Conservation (phyloP, 1,140 invertebrate species). For the Eufriesea mexicana region DNA sequence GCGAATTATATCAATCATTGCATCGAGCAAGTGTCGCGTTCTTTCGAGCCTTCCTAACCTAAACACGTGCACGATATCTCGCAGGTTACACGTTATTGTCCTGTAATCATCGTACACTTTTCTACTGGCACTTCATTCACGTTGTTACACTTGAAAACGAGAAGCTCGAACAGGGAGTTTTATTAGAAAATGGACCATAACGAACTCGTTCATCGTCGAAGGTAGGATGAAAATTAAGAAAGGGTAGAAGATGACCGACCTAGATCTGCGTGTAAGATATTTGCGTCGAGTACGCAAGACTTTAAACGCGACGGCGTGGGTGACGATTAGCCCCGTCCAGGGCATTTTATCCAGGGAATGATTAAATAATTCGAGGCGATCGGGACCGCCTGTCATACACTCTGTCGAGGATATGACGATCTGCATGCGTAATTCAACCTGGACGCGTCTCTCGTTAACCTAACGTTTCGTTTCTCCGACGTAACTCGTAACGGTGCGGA, state of each 20-base stretch:
- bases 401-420: conserved; percentile 60
- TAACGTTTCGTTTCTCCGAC: conserved; percentile 68
- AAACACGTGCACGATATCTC: not conserved
- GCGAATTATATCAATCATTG: conserved; percentile 56
- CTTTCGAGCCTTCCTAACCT: not conserved
- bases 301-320: conserved; percentile 55
- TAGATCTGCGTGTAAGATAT: conserved; percentile 28
- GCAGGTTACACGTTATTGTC: not conserved
- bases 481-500: conserved; percentile 41
- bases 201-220: not conserved
- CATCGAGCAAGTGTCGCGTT: not conserved
- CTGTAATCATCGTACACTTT: not conserved
- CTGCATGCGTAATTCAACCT: conserved; percentile 63
- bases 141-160: not conserved
- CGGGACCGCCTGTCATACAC: conserved; percentile 21
- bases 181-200: conserved; percentile 13
- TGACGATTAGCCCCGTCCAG: conserved; percentile 47
- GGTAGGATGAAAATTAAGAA: conserved; percentile 21
- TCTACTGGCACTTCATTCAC: not conserved
- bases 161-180: not conserved
- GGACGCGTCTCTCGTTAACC: conserved; percentile 43
- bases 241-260: conserved; percentile 25
- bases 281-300: conserved; percentile 8
- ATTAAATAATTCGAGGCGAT: conserved; percentile 67
- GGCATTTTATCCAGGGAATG: not conserved